These are phyloP conservation scores for Hystrix cristata DNA, from an alignment of 2,113 vertebrate genomes.

Conservation along the genomic window DNA sequence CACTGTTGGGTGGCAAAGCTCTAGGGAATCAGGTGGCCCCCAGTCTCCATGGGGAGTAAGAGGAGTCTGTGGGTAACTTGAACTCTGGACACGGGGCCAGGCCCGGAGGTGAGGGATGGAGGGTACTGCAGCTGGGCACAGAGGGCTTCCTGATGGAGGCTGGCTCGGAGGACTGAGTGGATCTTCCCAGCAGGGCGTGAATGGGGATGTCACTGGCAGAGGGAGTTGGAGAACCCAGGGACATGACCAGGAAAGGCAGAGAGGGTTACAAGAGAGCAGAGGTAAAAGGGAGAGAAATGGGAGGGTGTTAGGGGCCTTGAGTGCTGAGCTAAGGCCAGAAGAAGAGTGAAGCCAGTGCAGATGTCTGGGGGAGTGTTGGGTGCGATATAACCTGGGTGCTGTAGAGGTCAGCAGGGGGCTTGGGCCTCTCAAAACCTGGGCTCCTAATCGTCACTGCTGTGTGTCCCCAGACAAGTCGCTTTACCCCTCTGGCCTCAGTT, in stretches of 20 bases:
- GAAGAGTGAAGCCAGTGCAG: background rate
- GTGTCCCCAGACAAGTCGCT: background rate
- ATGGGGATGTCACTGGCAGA: background rate
- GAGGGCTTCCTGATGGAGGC: conserved; percentile 2
- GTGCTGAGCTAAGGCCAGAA: background rate
- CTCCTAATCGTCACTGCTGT: background rate
- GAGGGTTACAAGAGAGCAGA: background rate
- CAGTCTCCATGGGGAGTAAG: background rate
- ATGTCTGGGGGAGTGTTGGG: background rate
- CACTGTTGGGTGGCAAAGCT: background rate
- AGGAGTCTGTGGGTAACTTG: background rate
- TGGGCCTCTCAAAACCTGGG: background rate
- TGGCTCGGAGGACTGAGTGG: background rate
- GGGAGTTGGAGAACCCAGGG: background rate
- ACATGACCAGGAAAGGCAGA: background rate
- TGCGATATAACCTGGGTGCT: background rate
- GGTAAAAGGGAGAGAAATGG: background rate
- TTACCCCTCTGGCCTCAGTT: background rate
- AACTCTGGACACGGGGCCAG: background rate
- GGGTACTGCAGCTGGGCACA: rapidly evolving
- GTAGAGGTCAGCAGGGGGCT: background rate
- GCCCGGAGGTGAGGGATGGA: background rate
- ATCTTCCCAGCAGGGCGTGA: background rate
- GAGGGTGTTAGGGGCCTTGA: background rate
- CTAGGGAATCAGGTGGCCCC: background rate